Evolutionary conservation across 64 coral and sea anemone species (phyloP).

Genomic region (Platygyra sinensis): DNA sequence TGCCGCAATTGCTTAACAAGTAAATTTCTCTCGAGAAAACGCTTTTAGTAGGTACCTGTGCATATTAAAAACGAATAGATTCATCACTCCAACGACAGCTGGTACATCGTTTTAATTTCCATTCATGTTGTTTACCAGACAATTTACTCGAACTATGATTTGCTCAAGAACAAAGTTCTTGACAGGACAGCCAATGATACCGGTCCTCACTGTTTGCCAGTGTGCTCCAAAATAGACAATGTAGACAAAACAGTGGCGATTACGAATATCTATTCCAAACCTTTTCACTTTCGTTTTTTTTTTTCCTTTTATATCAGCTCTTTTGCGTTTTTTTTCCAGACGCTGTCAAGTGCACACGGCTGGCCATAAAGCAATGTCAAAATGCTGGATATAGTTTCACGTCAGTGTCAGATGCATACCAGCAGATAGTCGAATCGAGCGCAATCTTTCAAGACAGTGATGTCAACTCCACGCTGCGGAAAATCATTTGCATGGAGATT

Average conservation of each 20-base stretch:
- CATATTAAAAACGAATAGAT: no score
- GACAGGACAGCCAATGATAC: no score
- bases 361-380: neutral
- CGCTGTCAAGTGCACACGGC: neutral
- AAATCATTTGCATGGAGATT: conserved; percentile 33
- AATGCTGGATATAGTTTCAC: conserved; percentile 5
- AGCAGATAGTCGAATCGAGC: neutral
- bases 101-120: no score
- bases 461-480: neutral
- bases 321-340: neutral
- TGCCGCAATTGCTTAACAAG: neutral
- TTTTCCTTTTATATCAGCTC: neutral
- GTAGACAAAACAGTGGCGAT: no score
- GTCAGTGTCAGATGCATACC: conserved; percentile 1
- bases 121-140: no score
- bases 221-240: no score
- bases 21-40: no score
- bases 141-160: no score
- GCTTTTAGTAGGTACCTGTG: neutral
- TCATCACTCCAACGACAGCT: no score
- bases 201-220: no score
- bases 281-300: neutral
- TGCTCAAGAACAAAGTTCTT: no score
- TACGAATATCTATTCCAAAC: neutral
- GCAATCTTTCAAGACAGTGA: neutral